Percentiles rank a stretch among this genome's conserved stretches.
These are phyloP conservation scores for Propsilocerus akamusi DNA, from an alignment of 1,140 invertebrate species.

Conservation along the genomic window DNA sequence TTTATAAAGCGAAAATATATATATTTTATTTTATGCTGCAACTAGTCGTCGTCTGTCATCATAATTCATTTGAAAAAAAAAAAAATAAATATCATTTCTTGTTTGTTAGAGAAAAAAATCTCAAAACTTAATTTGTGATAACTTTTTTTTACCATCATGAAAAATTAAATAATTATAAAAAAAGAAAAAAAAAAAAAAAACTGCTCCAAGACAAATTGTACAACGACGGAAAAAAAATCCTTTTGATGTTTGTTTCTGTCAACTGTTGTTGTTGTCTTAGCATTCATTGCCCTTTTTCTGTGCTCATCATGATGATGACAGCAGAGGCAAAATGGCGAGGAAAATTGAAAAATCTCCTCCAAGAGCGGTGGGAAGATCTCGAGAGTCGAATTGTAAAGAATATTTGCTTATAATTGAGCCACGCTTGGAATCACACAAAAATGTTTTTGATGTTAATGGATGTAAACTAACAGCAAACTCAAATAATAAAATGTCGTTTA, in stretches of 20 bases:
- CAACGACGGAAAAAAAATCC: background rate
- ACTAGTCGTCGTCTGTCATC: too few relatives aligned
- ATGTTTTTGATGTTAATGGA: slow-evolving; percentile 4
- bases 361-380: background rate
- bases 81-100: too few relatives aligned
- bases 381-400: background rate
- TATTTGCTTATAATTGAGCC: slow-evolving; percentile 1
- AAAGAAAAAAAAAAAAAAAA: background rate
- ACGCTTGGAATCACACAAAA: slow-evolving; percentile 2
- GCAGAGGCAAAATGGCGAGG: too few relatives aligned
- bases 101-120: too few relatives aligned
- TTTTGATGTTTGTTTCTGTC: slow-evolving; percentile 4
- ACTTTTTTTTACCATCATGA: slow-evolving; percentile 2
- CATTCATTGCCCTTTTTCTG: background rate
- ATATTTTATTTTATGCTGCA: too few relatives aligned
- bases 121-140: slow-evolving; percentile 1
- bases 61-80: too few relatives aligned
- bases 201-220: background rate
- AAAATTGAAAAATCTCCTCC: background rate
- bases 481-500: slow-evolving; percentile 4
- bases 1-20: too few relatives aligned
- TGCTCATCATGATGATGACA: background rate
- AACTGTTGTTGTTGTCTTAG: background rate
- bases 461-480: slow-evolving; percentile 2
- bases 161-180: slow-evolving; percentile 3